A percentile compares a stretch with the other conserved stretches of the same genome.
phyloP scores from a whole-genome alignment of 2,888 invertebrate genomes.

The Choristoneura rosaceana region DNA sequence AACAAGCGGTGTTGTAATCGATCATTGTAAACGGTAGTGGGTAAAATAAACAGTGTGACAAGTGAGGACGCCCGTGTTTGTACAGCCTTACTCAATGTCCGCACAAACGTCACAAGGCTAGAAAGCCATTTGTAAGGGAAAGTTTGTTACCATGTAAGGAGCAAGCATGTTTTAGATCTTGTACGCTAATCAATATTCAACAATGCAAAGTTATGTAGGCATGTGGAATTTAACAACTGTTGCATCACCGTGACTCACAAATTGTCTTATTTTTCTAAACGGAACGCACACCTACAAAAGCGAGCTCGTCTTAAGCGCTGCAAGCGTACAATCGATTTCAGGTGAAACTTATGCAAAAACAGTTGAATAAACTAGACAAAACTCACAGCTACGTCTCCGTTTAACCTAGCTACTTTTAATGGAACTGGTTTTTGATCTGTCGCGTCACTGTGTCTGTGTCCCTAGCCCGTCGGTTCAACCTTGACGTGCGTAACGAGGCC shows the following conservation, averaged over 20 bases:
- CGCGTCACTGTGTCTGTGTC: conserved; percentile 77
- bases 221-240: conserved; percentile 60
- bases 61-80: conserved; percentile 69
- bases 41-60: conserved; percentile 72
- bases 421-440: conserved; percentile 49
- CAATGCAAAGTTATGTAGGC: conserved; percentile 63
- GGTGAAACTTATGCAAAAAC: neutral
- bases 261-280: neutral
- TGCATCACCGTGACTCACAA: conserved; percentile 64
- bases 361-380: conserved; percentile 1
- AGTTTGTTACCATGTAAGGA: conserved; percentile 48
- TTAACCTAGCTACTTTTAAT: neutral
- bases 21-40: conserved; percentile 69
- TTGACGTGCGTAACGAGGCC: conserved; percentile 73
- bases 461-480: conserved; percentile 76
- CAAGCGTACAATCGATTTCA: neutral
- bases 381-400: neutral
- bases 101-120: conserved; percentile 54
- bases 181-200: conserved; percentile 71
- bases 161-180: conserved; percentile 56
- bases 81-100: conserved; percentile 57
- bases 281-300: neutral
- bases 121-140: conserved; percentile 56
- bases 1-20: conserved; percentile 69
- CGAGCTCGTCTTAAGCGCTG: neutral